phyloP scores from a whole-genome alignment of 2,797 vertebrate genomes.

The Pseudomugil tenellus region DNA sequence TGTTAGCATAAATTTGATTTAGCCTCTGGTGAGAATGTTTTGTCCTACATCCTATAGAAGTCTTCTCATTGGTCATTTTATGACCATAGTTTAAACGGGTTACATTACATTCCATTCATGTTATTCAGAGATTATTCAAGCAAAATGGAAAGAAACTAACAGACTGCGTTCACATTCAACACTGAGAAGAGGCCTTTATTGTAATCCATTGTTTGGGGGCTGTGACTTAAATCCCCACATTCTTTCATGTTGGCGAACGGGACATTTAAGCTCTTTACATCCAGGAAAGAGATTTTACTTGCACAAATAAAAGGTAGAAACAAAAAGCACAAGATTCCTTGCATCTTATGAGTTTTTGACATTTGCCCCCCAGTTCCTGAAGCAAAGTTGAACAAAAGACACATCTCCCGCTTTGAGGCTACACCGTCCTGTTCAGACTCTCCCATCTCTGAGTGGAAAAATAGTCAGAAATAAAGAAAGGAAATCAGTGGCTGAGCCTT shows the following conservation, averaged over 20 bases:
- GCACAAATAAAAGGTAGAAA: background rate
- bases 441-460: constrained; percentile 42
- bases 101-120: background rate
- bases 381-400: constrained; percentile 49
- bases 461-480: constrained; percentile 41
- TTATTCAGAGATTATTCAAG: background rate
- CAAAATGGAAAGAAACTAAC: background rate
- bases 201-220: constrained; percentile 14
- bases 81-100: too few species aligned
- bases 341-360: constrained; percentile 25
- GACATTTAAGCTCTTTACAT: constrained; percentile 18
- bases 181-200: background rate
- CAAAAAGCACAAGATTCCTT: background rate
- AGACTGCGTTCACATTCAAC: background rate
- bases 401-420: constrained; percentile 40
- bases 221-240: constrained; percentile 20
- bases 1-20: background rate
- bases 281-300: background rate
- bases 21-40: background rate
- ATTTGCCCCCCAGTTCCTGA: constrained; percentile 35
- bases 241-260: constrained; percentile 4
- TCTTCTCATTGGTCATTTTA: background rate
- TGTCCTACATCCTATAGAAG: too few species aligned
- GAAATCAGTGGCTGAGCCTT: constrained; percentile 64
- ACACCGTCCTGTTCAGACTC: constrained; percentile 34